Conservation (phyloP, 2,888 invertebrate genomes). For the Cephus runcator region DNA sequence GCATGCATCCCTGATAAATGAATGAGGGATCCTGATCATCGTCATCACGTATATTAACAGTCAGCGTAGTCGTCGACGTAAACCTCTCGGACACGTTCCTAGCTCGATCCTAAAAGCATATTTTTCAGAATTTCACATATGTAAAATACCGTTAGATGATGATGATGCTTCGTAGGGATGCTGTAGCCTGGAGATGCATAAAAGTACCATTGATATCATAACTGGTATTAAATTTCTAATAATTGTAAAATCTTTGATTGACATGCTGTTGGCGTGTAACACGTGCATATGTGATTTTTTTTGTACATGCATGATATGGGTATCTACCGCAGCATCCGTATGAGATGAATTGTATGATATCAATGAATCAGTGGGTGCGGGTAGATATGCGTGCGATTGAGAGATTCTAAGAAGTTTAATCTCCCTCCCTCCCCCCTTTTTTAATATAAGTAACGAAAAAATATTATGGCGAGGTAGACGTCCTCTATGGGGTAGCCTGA, state of each 20-base stretch:
- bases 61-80: conserved; percentile 86
- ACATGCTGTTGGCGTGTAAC: not conserved
- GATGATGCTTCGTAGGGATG: not conserved
- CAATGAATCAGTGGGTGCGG: not conserved
- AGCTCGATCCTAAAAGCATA: conserved; percentile 80
- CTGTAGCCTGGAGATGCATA: not conserved
- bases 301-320: not conserved
- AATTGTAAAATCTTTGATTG: not conserved
- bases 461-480: not conserved
- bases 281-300: not conserved
- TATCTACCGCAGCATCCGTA: not conserved
- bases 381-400: not conserved
- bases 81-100: conserved; percentile 80
- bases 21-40: conserved; percentile 94
- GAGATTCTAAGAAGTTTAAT: not conserved
- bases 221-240: not conserved
- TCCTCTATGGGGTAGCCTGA: conserved; percentile 12
- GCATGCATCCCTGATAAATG: conserved; percentile 86
- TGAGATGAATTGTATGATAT: not conserved
- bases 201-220: not conserved
- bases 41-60: conserved; percentile 86
- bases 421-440: no score
- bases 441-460: conserved; percentile 7
- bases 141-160: not conserved
- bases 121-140: not conserved